A percentile compares a stretch with the other conserved stretches of the same genome.
Conservation (phyloP, 2,797 vertebrate genomes). For the Falco peregrinus region DNA sequence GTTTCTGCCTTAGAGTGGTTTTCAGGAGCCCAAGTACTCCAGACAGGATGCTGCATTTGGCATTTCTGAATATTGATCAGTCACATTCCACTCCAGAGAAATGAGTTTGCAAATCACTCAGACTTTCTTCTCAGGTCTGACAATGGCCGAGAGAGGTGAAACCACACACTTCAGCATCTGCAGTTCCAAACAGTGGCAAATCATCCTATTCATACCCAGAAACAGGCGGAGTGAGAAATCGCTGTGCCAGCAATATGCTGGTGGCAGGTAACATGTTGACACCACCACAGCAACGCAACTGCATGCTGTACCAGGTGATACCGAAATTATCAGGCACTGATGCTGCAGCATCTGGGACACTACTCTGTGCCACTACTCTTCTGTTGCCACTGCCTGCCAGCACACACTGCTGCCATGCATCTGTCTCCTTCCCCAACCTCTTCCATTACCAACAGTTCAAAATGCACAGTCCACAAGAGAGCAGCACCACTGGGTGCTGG, state of each 20-base stretch:
- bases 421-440: not conserved
- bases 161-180: not conserved
- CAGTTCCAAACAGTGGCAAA: not conserved
- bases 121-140: not conserved
- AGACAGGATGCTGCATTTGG: not conserved
- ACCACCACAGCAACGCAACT: not conserved
- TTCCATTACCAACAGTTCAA: accelerated
- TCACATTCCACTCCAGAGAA: not conserved
- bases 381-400: accelerated
- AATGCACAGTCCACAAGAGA: accelerated
- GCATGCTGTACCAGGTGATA: not conserved
- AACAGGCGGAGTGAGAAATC: not conserved
- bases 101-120: not conserved
- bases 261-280: not conserved
- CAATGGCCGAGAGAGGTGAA: not conserved
- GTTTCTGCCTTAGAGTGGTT: not conserved
- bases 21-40: not conserved
- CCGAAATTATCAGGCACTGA: not conserved
- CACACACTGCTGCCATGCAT: accelerated
- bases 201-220: not conserved
- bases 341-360: not conserved
- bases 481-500: accelerated
- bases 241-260: not conserved
- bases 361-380: accelerated
- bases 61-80: not conserved